Percentiles rank a stretch among this genome's conserved stretches.
Conservation (phyloP, 2,113 vertebrate genomes). For the Lepisosteus oculatus region DNA sequence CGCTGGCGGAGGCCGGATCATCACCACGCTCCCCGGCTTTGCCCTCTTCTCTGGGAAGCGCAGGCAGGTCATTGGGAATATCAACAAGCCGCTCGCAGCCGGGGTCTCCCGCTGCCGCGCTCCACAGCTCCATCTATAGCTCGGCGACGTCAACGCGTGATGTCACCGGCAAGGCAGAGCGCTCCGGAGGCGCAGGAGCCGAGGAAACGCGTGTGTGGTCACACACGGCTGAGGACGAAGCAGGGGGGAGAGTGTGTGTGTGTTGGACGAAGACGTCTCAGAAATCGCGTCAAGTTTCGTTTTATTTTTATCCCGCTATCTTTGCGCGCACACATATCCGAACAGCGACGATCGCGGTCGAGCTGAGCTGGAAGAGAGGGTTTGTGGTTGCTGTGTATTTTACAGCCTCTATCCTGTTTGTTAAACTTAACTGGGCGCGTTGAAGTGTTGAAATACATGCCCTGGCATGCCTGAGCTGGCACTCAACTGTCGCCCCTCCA, state of each 20-base stretch:
- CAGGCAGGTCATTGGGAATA: constrained; percentile 15
- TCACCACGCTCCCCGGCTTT: constrained; percentile 32
- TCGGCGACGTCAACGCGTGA: constrained; percentile 40
- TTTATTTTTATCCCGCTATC: too few relatives aligned
- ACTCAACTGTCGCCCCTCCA: too few relatives aligned
- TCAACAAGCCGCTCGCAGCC: constrained; percentile 30
- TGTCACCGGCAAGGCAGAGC: constrained; percentile 37
- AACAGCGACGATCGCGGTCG: too few relatives aligned
- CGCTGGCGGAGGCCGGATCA: constrained; percentile 17
- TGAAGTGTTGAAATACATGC: too few relatives aligned
- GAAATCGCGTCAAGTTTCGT: too few relatives aligned
- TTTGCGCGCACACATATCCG: too few relatives aligned
- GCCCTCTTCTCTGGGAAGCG: constrained; percentile 37
- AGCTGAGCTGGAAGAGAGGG: too few relatives aligned
- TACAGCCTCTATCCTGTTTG: too few relatives aligned
- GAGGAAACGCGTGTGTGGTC: background rate
- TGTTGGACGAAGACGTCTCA: background rate
- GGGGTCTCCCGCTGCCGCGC: constrained; percentile 37
- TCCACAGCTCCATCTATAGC: constrained; percentile 67
- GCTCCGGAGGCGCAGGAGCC: background rate
- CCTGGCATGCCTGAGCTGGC: too few relatives aligned
- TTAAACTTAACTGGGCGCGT: too few relatives aligned
- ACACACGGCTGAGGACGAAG: too few relatives aligned
- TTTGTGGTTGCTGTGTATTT: too few relatives aligned
- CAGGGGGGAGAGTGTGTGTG: background rate